Conservation (phyloP, 2,888 invertebrate species). For the Odontocolon sp. region DNA sequence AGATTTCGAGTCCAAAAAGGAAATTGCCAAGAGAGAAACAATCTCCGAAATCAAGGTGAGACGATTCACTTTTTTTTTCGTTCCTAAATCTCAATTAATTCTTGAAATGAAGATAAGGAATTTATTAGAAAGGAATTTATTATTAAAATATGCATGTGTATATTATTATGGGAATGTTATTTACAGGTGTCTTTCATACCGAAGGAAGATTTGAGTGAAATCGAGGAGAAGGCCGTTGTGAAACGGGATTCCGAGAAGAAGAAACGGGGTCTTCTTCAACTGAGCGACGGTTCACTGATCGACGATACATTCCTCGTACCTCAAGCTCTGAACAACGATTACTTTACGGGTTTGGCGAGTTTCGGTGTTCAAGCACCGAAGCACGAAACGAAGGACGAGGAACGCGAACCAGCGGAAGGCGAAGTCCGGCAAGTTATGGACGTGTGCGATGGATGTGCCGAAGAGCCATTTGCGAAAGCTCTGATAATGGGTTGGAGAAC, state of each 20-base stretch:
- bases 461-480: slow-evolving; percentile 91
- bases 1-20: slow-evolving; percentile 56
- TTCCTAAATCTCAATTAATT: too few relatives aligned
- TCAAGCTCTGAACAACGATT: slow-evolving; percentile 82
- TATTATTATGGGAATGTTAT: too few relatives aligned
- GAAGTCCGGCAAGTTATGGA: slow-evolving; percentile 91
- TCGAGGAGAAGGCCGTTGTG: slow-evolving; percentile 53
- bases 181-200: slow-evolving; percentile 67
- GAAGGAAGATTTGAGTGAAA: slow-evolving; percentile 36
- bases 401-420: slow-evolving; percentile 91
- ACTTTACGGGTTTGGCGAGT: slow-evolving; percentile 86
- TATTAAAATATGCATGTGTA: too few relatives aligned
- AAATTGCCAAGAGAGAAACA: slow-evolving; percentile 62
- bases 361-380: slow-evolving; percentile 86
- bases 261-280: slow-evolving; percentile 86
- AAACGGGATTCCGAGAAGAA: slow-evolving; percentile 78
- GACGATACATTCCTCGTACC: slow-evolving; percentile 83
- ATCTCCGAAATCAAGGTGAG: slow-evolving; percentile 39
- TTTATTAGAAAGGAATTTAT: too few relatives aligned
- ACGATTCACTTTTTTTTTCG: too few relatives aligned
- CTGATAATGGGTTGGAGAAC: slow-evolving; percentile 90
- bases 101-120: too few relatives aligned
- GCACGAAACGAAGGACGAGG: slow-evolving; percentile 83
- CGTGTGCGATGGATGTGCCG: slow-evolving; percentile 88
- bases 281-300: slow-evolving; percentile 86